Conservation (phyloP, 2,888 invertebrate species). For the Meganola albula region DNA sequence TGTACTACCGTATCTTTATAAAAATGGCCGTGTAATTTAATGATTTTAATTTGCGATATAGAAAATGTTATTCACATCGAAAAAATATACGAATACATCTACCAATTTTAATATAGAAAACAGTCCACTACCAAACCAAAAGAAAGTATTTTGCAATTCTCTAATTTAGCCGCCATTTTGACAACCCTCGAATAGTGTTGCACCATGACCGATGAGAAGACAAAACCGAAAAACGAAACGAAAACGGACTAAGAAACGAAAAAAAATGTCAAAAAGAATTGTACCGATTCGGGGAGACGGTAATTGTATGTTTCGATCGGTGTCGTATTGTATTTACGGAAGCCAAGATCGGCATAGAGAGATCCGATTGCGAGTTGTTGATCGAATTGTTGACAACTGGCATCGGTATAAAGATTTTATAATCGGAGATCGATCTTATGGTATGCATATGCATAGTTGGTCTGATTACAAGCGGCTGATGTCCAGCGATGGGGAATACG, state of each 20-base stretch:
- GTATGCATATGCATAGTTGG: slow-evolving; percentile 34
- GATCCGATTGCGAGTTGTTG: slow-evolving; percentile 49
- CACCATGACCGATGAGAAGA: too few species aligned
- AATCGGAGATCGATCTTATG: slow-evolving; percentile 61
- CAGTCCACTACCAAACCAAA: too few species aligned
- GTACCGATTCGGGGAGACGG: slow-evolving; percentile 61
- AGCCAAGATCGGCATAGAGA: slow-evolving; percentile 61
- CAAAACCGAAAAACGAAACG: slow-evolving; percentile 16
- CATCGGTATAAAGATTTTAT: slow-evolving; percentile 60
- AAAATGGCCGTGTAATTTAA: too few species aligned
- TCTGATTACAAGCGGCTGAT: slow-evolving; percentile 50
- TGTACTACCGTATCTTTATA: too few species aligned
- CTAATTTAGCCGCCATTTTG: too few species aligned
- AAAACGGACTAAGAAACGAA: slow-evolving; percentile 16
- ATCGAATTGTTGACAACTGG: slow-evolving; percentile 57
- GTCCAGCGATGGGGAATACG: slow-evolving; percentile 61
- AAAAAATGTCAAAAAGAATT: slow-evolving; percentile 42
- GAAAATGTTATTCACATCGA: too few species aligned
- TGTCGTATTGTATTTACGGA: slow-evolving; percentile 54
- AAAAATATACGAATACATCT: too few species aligned
- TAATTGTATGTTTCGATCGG: slow-evolving; percentile 62
- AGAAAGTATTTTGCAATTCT: too few species aligned
- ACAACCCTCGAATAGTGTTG: too few species aligned
- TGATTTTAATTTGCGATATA: too few species aligned
- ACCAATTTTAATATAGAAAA: too few species aligned